Conservation (phyloP, 2,113 vertebrate genomes). For the Eudyptes chrysolophus region DNA sequence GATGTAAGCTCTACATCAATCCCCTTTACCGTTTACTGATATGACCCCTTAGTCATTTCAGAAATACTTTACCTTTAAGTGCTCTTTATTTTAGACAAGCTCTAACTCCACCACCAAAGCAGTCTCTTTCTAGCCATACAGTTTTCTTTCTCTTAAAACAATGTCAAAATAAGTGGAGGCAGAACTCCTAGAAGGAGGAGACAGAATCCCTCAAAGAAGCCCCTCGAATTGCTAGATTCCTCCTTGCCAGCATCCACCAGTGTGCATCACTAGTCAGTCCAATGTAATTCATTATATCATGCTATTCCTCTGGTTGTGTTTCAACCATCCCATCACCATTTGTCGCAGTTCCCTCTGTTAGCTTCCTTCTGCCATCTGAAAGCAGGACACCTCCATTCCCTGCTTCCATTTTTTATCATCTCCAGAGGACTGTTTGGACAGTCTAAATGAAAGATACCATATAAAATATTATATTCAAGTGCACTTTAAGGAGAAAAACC, state of each 20-base stretch:
- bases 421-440: background rate
- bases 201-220: background rate
- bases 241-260: background rate
- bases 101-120: background rate
- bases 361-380: background rate
- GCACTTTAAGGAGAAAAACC: background rate
- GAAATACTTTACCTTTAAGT: background rate
- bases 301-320: background rate
- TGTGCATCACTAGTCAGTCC: background rate
- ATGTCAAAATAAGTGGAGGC: background rate
- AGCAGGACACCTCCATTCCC: background rate
- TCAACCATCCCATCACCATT: background rate
- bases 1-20: background rate
- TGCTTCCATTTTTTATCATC: background rate
- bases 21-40: background rate
- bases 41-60: background rate
- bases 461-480: background rate
- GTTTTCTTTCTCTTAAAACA: background rate
- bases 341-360: background rate
- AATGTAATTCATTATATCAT: rapidly evolving
- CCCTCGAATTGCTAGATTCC: background rate
- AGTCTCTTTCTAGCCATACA: background rate
- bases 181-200: background rate
- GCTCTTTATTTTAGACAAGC: background rate
- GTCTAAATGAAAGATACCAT: background rate